Evolutionary conservation across 2,797 vertebrate species (phyloP).

Genomic region (Gobionotothen gibberifrons): DNA sequence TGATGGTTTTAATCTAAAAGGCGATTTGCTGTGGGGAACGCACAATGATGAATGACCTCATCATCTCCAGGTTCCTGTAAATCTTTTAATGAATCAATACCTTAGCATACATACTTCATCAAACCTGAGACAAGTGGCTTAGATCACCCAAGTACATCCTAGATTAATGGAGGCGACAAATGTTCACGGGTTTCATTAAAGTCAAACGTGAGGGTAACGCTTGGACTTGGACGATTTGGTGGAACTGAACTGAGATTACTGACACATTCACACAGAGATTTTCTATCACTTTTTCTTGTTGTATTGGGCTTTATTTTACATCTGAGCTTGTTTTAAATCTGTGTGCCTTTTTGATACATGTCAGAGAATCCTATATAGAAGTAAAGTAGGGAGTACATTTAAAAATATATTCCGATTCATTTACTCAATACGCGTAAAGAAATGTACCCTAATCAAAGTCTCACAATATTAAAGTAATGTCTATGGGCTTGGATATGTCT

Average conservation of each 20-base stretch:
- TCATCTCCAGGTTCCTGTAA: conserved; percentile 69
- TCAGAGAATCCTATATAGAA: background rate
- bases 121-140: conserved; percentile 51
- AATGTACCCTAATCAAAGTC: too few relatives aligned
- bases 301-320: background rate
- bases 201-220: conserved; percentile 29
- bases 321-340: background rate
- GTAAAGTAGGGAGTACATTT: background rate
- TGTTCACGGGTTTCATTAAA: conserved; percentile 45
- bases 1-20: conserved; percentile 68
- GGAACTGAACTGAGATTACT: too few relatives aligned
- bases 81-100: conserved; percentile 74
- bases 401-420: too few relatives aligned
- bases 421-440: too few relatives aligned
- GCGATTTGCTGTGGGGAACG: conserved; percentile 49
- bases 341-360: background rate
- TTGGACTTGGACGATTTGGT: background rate
- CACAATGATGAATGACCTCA: conserved; percentile 68
- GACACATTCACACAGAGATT: background rate
- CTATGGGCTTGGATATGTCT: too few relatives aligned
- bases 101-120: conserved; percentile 57
- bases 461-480: too few relatives aligned
- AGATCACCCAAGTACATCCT: conserved; percentile 42
- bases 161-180: conserved; percentile 54
- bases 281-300: background rate